Conservation (phyloP, 2,113 vertebrate genomes). For the Macrotus californicus region DNA sequence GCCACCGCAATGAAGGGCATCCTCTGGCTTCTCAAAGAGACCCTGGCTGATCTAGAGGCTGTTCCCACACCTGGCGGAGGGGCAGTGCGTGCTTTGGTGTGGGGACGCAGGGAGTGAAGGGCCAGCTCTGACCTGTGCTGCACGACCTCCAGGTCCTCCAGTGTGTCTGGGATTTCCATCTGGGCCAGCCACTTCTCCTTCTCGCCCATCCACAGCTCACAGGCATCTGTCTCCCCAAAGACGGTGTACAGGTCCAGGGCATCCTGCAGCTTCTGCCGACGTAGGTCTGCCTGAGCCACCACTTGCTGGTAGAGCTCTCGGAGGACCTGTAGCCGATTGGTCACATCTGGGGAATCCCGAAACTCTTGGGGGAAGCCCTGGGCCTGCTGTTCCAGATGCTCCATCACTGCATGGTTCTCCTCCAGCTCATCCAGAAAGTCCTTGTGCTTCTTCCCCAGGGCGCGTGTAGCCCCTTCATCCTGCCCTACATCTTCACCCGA, state of each 20-base stretch:
- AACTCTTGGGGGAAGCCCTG: slow-evolving; percentile 88
- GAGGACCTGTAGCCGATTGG: slow-evolving; percentile 84
- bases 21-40: not conserved
- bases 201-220: slow-evolving; percentile 95
- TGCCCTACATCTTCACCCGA: slow-evolving; percentile 87
- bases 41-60: not conserved
- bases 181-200: slow-evolving; percentile 95
- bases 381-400: slow-evolving; percentile 84
- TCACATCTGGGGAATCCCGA: slow-evolving; percentile 87
- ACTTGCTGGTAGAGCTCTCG: slow-evolving; percentile 87
- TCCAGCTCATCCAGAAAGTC: slow-evolving; percentile 86
- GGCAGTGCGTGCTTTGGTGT: accelerated
- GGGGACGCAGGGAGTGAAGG: not conserved
- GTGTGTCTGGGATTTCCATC: slow-evolving; percentile 88
- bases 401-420: slow-evolving; percentile 83
- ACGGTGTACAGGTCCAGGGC: slow-evolving; percentile 91
- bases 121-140: slow-evolving; percentile 89
- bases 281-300: slow-evolving; percentile 84
- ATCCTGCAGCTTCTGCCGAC: slow-evolving; percentile 89
- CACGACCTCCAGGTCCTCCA: slow-evolving; percentile 95
- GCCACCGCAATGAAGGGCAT: not conserved
- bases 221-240: slow-evolving; percentile 94
- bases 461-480: slow-evolving; percentile 90
- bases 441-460: slow-evolving; percentile 87
- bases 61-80: not conserved